A percentile compares a stretch with the other conserved stretches of the same genome.
Conservation (phyloP, 1,140 invertebrate species). For the Macrobrachium nipponense region DNA sequence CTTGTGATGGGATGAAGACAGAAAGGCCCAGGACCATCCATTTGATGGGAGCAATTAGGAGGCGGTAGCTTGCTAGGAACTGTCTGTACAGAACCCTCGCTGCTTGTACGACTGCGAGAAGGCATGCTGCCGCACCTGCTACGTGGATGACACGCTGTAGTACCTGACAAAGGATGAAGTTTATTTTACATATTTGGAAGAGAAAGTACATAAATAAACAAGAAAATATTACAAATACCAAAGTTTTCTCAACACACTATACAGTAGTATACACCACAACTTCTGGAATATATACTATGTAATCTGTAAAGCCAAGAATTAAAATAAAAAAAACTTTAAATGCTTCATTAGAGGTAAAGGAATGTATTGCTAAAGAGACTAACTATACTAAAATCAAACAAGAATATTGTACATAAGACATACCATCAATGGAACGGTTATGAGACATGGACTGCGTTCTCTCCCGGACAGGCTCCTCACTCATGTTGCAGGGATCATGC, state of each 20-base stretch:
- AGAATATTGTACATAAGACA: no score
- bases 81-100: constrained; percentile 48
- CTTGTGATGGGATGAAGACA: constrained; percentile 45
- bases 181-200: neutral
- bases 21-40: constrained; percentile 35
- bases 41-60: constrained; percentile 41
- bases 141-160: constrained; percentile 15
- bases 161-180: neutral
- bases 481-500: constrained; percentile 42
- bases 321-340: neutral
- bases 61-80: constrained; percentile 25
- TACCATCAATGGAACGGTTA: constrained; percentile 42
- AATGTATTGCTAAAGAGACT: neutral
- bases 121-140: constrained; percentile 47
- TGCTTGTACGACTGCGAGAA: constrained; percentile 50
- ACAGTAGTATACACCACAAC: neutral
- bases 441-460: constrained; percentile 49
- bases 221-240: neutral
- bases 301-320: no score
- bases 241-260: neutral
- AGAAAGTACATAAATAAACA: neutral
- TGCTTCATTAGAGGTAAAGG: neutral
- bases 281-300: neutral
- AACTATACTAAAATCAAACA: constrained; percentile 1
- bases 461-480: constrained; percentile 34